Evolutionary conservation across 2,888 invertebrate species (phyloP).

Genomic region (Pollenia labialis): DNA sequence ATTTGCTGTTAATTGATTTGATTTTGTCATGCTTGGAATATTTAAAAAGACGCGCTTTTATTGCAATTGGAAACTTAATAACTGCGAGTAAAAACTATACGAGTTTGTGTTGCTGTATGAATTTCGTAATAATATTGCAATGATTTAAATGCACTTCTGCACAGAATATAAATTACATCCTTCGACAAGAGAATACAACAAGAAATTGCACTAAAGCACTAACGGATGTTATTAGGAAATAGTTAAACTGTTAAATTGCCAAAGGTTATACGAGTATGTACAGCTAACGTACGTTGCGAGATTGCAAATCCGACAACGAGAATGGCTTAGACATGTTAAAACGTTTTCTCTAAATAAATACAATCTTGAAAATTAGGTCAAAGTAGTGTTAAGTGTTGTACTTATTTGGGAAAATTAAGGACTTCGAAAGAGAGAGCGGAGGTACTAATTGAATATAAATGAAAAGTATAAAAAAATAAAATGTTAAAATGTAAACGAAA

Average conservation of each 20-base stretch:
- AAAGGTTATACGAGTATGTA: constrained; percentile 50
- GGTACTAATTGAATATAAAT: constrained; percentile 10
- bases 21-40: constrained; percentile 74
- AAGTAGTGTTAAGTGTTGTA: constrained; percentile 52
- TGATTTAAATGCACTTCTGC: constrained; percentile 65
- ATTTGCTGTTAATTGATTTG: constrained; percentile 77
- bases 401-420: not conserved
- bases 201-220: constrained; percentile 38
- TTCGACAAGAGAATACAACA: constrained; percentile 40
- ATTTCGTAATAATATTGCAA: constrained; percentile 46
- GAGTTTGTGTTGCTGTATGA: constrained; percentile 8
- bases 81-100: constrained; percentile 16
- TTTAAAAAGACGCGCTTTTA: constrained; percentile 61
- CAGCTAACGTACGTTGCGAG: constrained; percentile 11
- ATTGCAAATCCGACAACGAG: constrained; percentile 10
- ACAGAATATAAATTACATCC: constrained; percentile 68
- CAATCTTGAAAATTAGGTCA: constrained; percentile 51
- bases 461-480: not conserved
- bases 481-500: not conserved
- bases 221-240: constrained; percentile 69
- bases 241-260: constrained; percentile 70
- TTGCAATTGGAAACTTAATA: constrained; percentile 64
- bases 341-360: constrained; percentile 25
- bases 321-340: constrained; percentile 44
- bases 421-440: not conserved